Evolutionary conservation across 2,113 vertebrate species (phyloP), one percentile per base, ranked within the genome.

Genomic region (Pollachius pollachius): DNA sequence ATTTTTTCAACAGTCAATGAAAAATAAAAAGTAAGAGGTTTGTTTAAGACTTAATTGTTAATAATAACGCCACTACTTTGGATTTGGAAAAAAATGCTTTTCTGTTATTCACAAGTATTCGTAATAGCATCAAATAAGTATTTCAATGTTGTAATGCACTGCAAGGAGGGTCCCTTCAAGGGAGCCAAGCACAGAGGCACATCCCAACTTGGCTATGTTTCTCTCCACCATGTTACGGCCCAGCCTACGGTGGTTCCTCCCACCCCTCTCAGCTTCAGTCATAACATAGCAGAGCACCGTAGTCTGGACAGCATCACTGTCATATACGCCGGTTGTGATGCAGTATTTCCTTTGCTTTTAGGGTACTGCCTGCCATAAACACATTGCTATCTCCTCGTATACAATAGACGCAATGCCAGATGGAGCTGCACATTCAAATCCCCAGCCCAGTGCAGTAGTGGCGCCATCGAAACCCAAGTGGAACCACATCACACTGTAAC

Each of bases 231-330:
- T 72, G 81, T 69, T 23, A 52, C 25, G 6, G 30, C 30, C 41
- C 41, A 48, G 41, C 41, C 41, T 48, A 48, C 11, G 41, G 6
- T 48, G 8, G 41, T 64, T 65, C 54, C n/a, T 27, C 23, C 37
- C 21, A 72, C 73, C 63, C 56, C 67, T 69, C 73, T 68, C 25
- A 5, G 56, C 73, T 67, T 73, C 74, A 81, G 78, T 84, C 80
- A 81, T 83, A 77, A 78, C 81, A 81, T 65, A 61, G 16, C 72
- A 64, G 30, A 68, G 37, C 72, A 37, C 25, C 19, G 19, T 66
- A 62, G 70, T 73, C 89, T 91, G 89, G 84, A 85, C 82, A 82
- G 21, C 79, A 74, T 88, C 89, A 89, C 77, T 86, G 87, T 87
- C 87, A 88, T 82, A 83, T 74, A 52, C 21, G 71, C 75, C 72